These are phyloP conservation scores for Eretmochelys imbricata DNA, from an alignment of 2,113 vertebrate genomes.

Conservation along the genomic window DNA sequence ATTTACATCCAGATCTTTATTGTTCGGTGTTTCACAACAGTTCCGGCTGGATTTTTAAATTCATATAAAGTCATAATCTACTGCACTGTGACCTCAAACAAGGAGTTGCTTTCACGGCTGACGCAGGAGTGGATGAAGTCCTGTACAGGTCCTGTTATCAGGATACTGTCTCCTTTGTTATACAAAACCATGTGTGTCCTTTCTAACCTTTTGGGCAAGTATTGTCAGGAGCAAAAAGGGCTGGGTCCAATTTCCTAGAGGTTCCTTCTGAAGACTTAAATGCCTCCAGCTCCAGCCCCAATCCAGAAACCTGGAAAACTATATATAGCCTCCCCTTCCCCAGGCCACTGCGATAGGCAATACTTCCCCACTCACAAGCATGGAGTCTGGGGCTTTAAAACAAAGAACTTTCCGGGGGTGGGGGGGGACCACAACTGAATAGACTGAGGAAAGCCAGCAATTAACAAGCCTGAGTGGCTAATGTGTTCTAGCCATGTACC, in stretches of 20 bases:
- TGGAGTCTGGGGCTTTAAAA: not conserved
- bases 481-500: not conserved
- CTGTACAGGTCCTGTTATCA: not conserved
- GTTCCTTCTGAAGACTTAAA: not conserved
- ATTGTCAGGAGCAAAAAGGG: not conserved
- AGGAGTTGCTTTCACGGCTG: not conserved
- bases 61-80: not conserved
- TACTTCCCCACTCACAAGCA: not conserved
- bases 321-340: accelerated
- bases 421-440: not conserved
- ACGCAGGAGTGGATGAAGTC: not conserved
- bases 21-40: not conserved
- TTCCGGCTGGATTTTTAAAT: not conserved
- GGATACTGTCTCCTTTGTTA: not conserved
- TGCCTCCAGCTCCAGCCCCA: not conserved
- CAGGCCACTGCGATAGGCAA: not conserved
- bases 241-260: not conserved
- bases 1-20: not conserved
- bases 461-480: not conserved
- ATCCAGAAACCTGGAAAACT: not conserved
- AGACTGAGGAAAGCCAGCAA: not conserved
- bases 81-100: not conserved
- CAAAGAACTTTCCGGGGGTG: not conserved
- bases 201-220: not conserved
- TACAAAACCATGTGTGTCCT: not conserved